A percentile compares a stretch with the other conserved stretches of the same genome.
phyloP scores from a whole-genome alignment of 2,113 vertebrate genomes.

The Heptranchias perlo region DNA sequence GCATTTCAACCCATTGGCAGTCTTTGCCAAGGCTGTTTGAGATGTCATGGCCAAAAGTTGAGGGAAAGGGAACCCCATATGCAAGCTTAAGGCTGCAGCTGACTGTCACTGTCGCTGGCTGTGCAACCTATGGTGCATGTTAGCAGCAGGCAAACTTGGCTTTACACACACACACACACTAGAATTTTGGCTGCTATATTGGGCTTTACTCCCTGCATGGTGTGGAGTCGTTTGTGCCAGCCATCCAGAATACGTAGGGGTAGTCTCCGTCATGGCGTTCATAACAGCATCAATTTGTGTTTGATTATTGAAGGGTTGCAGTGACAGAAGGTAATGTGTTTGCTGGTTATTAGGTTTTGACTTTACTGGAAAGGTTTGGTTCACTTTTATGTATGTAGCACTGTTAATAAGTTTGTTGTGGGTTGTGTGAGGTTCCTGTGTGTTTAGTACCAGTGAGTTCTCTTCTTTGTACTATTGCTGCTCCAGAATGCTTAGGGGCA shows the following conservation, averaged over 20 bases:
- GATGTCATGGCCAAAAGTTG: neutral
- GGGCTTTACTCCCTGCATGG: too few species aligned
- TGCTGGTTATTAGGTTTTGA: neutral
- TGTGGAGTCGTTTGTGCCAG: too few species aligned
- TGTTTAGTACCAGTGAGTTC: neutral
- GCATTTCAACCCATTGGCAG: neutral
- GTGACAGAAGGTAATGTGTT: neutral
- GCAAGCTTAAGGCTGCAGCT: neutral
- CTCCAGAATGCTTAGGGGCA: constrained; percentile 16
- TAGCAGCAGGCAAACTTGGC: too few species aligned
- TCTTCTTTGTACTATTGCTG: neutral
- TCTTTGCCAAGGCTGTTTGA: neutral
- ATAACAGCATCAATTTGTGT: neutral
- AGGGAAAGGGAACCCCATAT: neutral
- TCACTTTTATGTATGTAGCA: constrained; percentile 23
- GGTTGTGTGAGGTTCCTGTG: neutral
- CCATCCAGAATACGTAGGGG: too few species aligned
- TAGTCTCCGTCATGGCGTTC: too few species aligned
- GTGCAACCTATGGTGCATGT: neutral
- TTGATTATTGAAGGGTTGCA: neutral
- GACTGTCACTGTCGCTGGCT: neutral
- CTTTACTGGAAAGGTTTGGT: neutral
- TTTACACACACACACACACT: too few species aligned
- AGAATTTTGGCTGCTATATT: too few species aligned
- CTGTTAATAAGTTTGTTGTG: neutral